Conservation (phyloP, 2,797 vertebrate species). For the Nyctalus aviator region DNA sequence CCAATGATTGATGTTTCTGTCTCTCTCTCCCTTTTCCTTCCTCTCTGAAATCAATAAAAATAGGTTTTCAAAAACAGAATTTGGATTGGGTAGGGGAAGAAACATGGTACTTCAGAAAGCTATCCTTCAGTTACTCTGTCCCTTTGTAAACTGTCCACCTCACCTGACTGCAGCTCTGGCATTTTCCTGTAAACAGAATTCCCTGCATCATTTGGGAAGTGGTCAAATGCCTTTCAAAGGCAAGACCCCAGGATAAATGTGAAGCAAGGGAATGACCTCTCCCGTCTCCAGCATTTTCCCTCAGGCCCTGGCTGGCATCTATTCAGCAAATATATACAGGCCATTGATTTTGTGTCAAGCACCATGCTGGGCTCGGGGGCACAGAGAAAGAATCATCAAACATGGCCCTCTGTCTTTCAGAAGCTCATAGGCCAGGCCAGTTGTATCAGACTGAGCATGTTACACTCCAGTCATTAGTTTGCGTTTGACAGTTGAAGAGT, state of each 20-base stretch:
- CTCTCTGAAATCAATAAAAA: no score
- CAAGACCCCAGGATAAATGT: not conserved
- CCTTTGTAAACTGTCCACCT: not conserved
- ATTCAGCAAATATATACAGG: not conserved
- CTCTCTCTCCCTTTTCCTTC: no score
- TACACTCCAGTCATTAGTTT: not conserved
- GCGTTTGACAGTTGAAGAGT: not conserved
- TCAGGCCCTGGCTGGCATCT: not conserved
- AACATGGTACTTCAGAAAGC: not conserved
- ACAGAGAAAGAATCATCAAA: not conserved
- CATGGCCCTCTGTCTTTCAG: not conserved
- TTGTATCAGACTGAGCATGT: not conserved
- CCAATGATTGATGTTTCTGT: no score
- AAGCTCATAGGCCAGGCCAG: not conserved
- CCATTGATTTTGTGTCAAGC: conserved; percentile 49
- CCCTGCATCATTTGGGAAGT: not conserved
- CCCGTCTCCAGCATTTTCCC: not conserved
- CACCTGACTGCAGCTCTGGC: not conserved
- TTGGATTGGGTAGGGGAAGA: not conserved
- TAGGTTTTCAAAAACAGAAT: not conserved
- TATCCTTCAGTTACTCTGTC: not conserved
- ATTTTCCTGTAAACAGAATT: not conserved
- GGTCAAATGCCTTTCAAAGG: not conserved
- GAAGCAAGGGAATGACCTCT: not conserved
- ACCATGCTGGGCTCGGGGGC: not conserved